A percentile compares a stretch with the other conserved stretches of the same genome.
Evolutionary conservation across 35 echinoderm and acorn worm species (phyloP).

Genomic region (Eucidaris tribuloides): DNA sequence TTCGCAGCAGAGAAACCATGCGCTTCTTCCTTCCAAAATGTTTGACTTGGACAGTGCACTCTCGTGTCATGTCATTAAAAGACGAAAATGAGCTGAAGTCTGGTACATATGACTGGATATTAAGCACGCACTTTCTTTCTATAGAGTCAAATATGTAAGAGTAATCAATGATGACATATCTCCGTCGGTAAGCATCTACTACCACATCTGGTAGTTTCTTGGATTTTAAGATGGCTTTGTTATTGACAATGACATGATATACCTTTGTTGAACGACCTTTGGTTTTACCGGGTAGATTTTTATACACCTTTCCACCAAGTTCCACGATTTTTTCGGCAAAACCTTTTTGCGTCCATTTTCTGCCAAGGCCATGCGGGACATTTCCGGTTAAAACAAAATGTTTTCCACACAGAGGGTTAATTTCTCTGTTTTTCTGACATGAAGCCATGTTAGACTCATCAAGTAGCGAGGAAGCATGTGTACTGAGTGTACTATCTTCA

Average conservation of each 20-base stretch:
- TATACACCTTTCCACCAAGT: background rate
- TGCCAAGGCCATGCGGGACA: background rate
- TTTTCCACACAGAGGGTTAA: too few species aligned
- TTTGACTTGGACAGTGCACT: background rate
- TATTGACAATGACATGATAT: constrained; percentile 2
- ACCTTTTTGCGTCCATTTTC: background rate
- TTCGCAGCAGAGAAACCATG: background rate
- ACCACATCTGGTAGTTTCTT: background rate
- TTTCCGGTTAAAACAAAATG: constrained; percentile 7
- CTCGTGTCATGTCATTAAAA: background rate
- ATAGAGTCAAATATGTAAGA: background rate
- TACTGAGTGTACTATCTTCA: too few species aligned
- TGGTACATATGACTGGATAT: background rate
- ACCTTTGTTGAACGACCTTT: constrained; percentile 10
- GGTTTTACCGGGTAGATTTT: constrained; percentile 5
- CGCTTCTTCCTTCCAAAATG: background rate
- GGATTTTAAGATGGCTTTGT: background rate
- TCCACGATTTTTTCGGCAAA: background rate
- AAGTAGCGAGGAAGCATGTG: too few species aligned
- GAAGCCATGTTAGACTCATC: too few species aligned
- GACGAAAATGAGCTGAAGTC: background rate
- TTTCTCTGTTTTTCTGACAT: too few species aligned
- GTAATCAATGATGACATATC: background rate
- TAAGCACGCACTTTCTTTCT: background rate
- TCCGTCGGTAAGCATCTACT: background rate